Base-by-base conservation (phyloP, 1,140 invertebrate genomes). In the Oncopodura yosiiana region DNA sequence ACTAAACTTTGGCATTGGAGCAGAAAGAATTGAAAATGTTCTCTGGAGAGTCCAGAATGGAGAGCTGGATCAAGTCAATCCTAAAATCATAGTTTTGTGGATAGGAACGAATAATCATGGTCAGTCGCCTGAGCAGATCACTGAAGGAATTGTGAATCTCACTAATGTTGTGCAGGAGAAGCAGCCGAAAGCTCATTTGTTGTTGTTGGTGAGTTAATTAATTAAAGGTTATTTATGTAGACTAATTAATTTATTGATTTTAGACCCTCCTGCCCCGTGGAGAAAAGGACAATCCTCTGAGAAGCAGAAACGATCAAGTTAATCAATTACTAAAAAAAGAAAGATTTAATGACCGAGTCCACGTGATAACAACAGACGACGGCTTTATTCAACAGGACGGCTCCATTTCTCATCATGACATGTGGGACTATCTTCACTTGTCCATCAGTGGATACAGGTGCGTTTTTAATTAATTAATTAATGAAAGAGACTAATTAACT, bases 31-130 rank as follows among this genome's bases (percentile, higher is more conserved):
- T 23, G 82, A 93, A 70, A 80, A 94, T 77, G 79, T 92, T 14
- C 71, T 94, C 16, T 94, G 90, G 89, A 76, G 90, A 66, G 78
- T 93, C 27, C 73, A 79, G 66, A 87, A 92, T 75, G 88, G 88
- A 52, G 88, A 87, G 73, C 71, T 94, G 62, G 87, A 93, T 67
- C 78, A 82, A 72, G 80, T 91, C 49, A 79, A 83, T 69, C 87
- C 88, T 18, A 93, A 91, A 76, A 86, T 88, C 70, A 68, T 92
- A 63, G 86, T 94, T 30, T 67, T 94, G 8, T 77, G 84, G 70
- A 82, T 87, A 55, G 89, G 90, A 49, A 90, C 87, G 53, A 91
- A 92, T 70, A 92, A 93, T 72, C 75, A 85, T 67, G 76, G 75
- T 45, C 78, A 86, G 70, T 78, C 78, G 39, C 76, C 84, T 23